Evolutionary conservation across 2,113 vertebrate species (phyloP), one percentile per base, ranked within the genome.

Genomic region (Gallinago undulata): DNA sequence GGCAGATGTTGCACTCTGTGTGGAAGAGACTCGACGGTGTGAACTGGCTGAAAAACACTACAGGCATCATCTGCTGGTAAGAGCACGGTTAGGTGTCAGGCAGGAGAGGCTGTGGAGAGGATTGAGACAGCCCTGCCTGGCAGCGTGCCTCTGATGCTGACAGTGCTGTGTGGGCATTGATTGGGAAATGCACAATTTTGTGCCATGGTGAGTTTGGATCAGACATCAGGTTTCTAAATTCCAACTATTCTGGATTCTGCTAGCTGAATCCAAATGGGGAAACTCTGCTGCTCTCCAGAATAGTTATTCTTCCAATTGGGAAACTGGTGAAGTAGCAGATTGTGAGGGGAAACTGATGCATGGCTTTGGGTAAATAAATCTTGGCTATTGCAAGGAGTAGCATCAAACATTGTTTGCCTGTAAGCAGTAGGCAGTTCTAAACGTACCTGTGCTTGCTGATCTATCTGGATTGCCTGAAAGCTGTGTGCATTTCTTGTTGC

Each of bases 51-150:
- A 96, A 81, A 93, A 97, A 3, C 98, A 99, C 91, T 87, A 94
- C 74, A 84, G 63, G 19, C 87, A 16, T 62, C 89, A 74, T 50
- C 95, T 99, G 37, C 82, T 99, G 99, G 99, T 99, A 97, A 98
- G 98, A 87, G 19, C 43, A 8, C 19, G 7, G 10, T 24, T 28
- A 6, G 1, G 10, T 6, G 7, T 31, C 7, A 3, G 53, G 11
- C 45, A 31, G 59, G 53, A 56, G 66, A 39, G 64, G 28, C 64
- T 73, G 55, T 33, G 45, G 37, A 45, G 28, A 24, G 67, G 53
- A n/a, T 37, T 33, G 0, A 5, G n/a, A 17, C 27, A 30, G 19
- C 57, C 47, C 21, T 68, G 48, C 8, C 60, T 64, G 62, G 39
- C 50, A 59, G 4, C 10, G 19, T 73, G 83, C 41, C 43, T 81